phyloP scores from a whole-genome alignment of 1,140 invertebrate species.

The Pseudomyrmex sp. region DNA sequence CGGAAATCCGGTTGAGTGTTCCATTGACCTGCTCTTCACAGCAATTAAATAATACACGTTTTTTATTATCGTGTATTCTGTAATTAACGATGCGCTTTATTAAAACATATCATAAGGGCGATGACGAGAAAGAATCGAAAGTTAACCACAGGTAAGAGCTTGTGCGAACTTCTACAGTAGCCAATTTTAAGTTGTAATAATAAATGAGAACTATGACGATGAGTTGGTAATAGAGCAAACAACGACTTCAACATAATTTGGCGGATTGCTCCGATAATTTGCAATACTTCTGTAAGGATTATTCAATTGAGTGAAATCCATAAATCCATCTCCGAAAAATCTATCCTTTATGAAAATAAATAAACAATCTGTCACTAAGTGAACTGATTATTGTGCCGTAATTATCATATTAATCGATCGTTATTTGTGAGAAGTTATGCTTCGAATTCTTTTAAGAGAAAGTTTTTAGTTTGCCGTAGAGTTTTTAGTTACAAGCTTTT shows the following conservation, averaged over 20 bases:
- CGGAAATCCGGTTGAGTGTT: slow-evolving; percentile 69
- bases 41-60: slow-evolving; percentile 45
- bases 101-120: slow-evolving; percentile 27
- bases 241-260: neutral
- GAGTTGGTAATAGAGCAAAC: slow-evolving; percentile 23
- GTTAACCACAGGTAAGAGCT: neutral
- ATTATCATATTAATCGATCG: neutral
- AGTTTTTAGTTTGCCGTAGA: neutral
- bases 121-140: slow-evolving; percentile 32
- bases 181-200: slow-evolving; percentile 24
- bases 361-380: too few species aligned
- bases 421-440: neutral
- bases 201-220: neutral
- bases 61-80: slow-evolving; percentile 31
- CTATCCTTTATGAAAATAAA: neutral
- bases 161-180: neutral
- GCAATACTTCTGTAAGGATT: neutral
- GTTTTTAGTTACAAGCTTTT: slow-evolving; percentile 24
- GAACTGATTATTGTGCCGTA: too few species aligned
- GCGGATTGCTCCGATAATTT: neutral
- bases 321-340: neutral
- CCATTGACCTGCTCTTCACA: slow-evolving; percentile 60
- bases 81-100: slow-evolving; percentile 56
- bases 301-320: neutral
- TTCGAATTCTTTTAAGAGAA: neutral